Base-by-base conservation (phyloP, 2,113 vertebrate species). In the Hypomesus transpacificus region DNA sequence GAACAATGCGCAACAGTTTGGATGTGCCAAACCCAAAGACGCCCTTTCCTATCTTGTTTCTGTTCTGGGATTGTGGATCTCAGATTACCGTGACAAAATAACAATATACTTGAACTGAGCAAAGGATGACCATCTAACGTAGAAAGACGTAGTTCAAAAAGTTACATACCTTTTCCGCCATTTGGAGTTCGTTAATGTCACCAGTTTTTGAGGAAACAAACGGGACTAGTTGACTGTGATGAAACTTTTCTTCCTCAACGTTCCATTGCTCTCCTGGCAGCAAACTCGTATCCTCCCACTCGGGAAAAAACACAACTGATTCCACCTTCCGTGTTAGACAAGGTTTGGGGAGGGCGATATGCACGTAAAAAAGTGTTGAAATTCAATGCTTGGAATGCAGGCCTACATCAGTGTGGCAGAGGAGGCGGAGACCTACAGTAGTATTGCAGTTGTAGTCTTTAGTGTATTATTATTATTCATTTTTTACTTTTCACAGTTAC, bases 111-210 rank as follows among this genome's bases (percentile, higher is more conserved):
- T 11, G 11, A 11, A 46, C 39, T 13, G 39, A 46, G 39, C 39
- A 46, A 46, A 46, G 39, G 13, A 13, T 2, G 39, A 46, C 9
- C 39, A 46, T 46, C 39, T 46, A 46, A 59, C 18, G 57, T 59
- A 13, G 20, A 59, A 21, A 59, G 4, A 59, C 9, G 3, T 59
- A 9, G n/a, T 21, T 63, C 17, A 34, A n/a, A 56, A 56, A 18
- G 14, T 16, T 2, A 18, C 77, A 64, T 73, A 84, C 82, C 76
- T 84, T 60, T 68, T 71, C 24, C 18, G 74, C 79, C 82, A 84
- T 84, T 71, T 60, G 39, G 5, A 75, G 63, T 52, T 17, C 31
- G 65, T 60, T 72, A 70, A 22, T 54, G 51, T 54, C 57, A 21
- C 69, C 52, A 57, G 50, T 62, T 50, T 67, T 3, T 66, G n/a